Evolutionary conservation across 2,888 invertebrate species (phyloP).

Genomic region (Metopia argyrocephala): DNA sequence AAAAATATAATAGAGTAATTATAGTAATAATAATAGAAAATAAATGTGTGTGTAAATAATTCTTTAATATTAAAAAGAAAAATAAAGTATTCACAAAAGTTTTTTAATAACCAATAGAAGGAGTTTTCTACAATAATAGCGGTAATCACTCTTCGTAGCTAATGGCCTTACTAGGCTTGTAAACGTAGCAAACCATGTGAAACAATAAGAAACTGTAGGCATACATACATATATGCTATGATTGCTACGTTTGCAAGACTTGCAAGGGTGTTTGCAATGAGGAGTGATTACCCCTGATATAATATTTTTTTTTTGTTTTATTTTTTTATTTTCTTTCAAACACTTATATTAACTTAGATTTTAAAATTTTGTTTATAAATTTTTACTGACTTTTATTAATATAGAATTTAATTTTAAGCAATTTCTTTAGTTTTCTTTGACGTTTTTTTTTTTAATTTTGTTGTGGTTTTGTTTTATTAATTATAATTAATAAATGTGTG

Average conservation of each 20-base stretch:
- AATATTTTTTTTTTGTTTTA: too few species aligned
- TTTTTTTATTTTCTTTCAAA: not conserved
- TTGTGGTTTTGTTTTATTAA: too few species aligned
- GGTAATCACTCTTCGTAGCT: not conserved
- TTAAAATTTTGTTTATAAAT: conserved; percentile 8
- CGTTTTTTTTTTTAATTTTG: too few species aligned
- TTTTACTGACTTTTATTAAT: not conserved
- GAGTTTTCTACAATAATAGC: too few species aligned
- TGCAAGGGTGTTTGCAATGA: not conserved
- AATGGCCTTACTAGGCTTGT: too few species aligned
- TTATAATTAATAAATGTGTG: not conserved
- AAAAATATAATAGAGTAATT: not conserved
- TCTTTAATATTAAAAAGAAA: conserved; percentile 1
- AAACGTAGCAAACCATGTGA: too few species aligned
- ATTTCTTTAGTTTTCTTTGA: conserved; percentile 14
- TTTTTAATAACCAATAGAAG: not conserved
- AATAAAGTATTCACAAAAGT: not conserved
- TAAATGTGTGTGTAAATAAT: not conserved
- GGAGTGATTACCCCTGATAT: too few species aligned
- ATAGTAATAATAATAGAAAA: not conserved
- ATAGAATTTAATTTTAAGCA: not conserved
- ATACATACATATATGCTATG: too few species aligned
- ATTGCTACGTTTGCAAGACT: too few species aligned
- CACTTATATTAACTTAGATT: not conserved
- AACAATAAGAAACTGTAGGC: too few species aligned